Evolutionary conservation across 2,888 invertebrate genomes (phyloP).

Genomic region (Allophyes oxyacanthae): DNA sequence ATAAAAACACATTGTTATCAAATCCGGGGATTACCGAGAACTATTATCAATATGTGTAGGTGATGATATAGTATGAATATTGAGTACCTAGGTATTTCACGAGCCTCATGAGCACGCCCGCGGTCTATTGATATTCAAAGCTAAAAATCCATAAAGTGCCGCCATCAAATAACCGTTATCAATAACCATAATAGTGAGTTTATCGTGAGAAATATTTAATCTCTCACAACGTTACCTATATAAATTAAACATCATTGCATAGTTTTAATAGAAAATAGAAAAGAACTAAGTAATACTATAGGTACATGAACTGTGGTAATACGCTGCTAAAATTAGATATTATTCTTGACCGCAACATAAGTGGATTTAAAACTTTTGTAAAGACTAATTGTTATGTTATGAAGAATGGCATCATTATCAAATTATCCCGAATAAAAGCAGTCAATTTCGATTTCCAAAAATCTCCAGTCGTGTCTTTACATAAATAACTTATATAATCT

Average conservation of each 20-base stretch:
- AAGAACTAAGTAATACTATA: too few species aligned
- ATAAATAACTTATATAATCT: too few species aligned
- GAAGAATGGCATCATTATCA: too few species aligned
- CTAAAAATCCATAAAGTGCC: slow-evolving; percentile 63
- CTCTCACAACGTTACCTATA: slow-evolving; percentile 19
- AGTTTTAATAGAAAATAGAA: neutral
- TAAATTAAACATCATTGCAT: slow-evolving; percentile 1
- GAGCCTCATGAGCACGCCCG: slow-evolving; percentile 25
- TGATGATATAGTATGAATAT: slow-evolving; percentile 44
- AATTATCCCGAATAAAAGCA: too few species aligned
- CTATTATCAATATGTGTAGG: slow-evolving; percentile 30
- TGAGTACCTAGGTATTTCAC: slow-evolving; percentile 41
- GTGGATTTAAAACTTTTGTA: too few species aligned
- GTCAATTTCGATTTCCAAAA: too few species aligned
- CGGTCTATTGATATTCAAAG: slow-evolving; percentile 42
- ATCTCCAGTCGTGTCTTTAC: too few species aligned
- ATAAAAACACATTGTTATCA: slow-evolving; percentile 44
- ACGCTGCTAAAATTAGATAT: too few species aligned
- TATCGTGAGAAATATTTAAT: slow-evolving; percentile 57
- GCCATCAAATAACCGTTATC: slow-evolving; percentile 62
- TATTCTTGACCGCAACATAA: too few species aligned
- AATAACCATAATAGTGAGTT: slow-evolving; percentile 41
- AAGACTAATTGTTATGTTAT: too few species aligned
- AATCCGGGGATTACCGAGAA: slow-evolving; percentile 46
- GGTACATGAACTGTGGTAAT: too few species aligned